Evolutionary conservation across 2,113 vertebrate species (phyloP).

Genomic region (Garra rufa): DNA sequence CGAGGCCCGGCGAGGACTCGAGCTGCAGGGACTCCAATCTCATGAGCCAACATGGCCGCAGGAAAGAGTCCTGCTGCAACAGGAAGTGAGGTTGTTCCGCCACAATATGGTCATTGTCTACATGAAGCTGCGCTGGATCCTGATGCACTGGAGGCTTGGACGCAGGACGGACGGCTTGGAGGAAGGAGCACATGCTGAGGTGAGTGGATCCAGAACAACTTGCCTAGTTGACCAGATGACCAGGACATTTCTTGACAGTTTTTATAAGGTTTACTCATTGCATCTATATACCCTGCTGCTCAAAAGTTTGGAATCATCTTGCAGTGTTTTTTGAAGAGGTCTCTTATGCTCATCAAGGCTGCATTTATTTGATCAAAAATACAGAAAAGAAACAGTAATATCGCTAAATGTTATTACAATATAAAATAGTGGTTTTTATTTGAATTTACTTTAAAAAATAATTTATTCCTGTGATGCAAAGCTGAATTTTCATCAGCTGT

Average conservation of each 20-base stretch:
- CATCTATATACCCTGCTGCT: too few relatives aligned
- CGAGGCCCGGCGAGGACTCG: slow-evolving; percentile 83
- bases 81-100: slow-evolving; percentile 88
- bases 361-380: too few relatives aligned
- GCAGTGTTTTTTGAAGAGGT: too few relatives aligned
- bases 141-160: slow-evolving; percentile 89
- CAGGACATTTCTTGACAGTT: background rate
- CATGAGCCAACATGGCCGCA: slow-evolving; percentile 87
- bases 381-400: too few relatives aligned
- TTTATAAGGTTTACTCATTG: background rate
- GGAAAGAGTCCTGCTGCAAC: slow-evolving; percentile 85
- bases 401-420: too few relatives aligned
- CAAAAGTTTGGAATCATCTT: too few relatives aligned
- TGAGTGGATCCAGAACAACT: slow-evolving; percentile 61
- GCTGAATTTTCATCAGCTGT: too few relatives aligned
- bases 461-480: too few relatives aligned
- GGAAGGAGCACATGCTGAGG: slow-evolving; percentile 77
- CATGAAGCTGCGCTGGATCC: slow-evolving; percentile 91
- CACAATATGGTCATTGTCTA: slow-evolving; percentile 92
- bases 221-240: background rate
- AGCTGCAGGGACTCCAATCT: slow-evolving; percentile 87
- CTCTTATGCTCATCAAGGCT: too few relatives aligned
- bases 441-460: too few relatives aligned
- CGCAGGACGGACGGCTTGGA: slow-evolving; percentile 76
- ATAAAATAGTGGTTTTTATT: too few relatives aligned